These are phyloP conservation scores for Volucella bombylans DNA, from an alignment of 2,888 invertebrate genomes.

Conservation along the genomic window DNA sequence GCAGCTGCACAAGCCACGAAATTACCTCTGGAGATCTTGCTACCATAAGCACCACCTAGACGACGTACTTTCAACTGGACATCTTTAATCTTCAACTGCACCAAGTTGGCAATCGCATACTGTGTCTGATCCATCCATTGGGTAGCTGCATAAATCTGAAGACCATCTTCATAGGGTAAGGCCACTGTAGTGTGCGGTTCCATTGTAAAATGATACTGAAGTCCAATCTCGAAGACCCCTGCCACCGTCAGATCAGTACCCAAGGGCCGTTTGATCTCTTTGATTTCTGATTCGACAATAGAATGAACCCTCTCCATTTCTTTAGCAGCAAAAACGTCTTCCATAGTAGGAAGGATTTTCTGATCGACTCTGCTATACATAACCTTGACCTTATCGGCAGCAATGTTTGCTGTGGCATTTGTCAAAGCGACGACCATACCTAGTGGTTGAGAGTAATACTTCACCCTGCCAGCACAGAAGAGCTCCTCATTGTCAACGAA, in stretches of 20 bases:
- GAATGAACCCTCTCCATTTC: conserved; percentile 75
- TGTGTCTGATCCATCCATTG: conserved; percentile 87
- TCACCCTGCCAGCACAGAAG: conserved; percentile 77
- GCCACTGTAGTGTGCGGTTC: conserved; percentile 88
- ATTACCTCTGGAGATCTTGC: conserved; percentile 87
- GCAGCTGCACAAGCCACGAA: conserved; percentile 87
- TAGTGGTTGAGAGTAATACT: conserved; percentile 88
- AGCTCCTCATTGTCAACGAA: conserved; percentile 81
- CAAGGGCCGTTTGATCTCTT: conserved; percentile 73
- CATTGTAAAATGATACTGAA: conserved; percentile 90
- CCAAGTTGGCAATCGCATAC: conserved; percentile 84
- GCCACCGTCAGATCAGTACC: conserved; percentile 75
- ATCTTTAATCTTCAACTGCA: conserved; percentile 85
- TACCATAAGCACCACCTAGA: conserved; percentile 92
- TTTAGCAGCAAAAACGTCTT: conserved; percentile 59
- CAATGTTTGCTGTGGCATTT: conserved; percentile 85
- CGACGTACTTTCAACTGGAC: conserved; percentile 88
- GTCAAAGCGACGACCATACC: conserved; percentile 88
- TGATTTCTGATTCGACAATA: conserved; percentile 76
- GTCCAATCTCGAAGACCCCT: conserved; percentile 85
- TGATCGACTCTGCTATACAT: conserved; percentile 44
- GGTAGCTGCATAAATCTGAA: conserved; percentile 86
- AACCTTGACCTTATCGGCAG: conserved; percentile 84
- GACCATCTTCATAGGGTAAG: conserved; percentile 87
- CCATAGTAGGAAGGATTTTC: conserved; percentile 71